Base-by-base conservation (phyloP, 2,888 invertebrate genomes). In the Ochropacha duplaris region DNA sequence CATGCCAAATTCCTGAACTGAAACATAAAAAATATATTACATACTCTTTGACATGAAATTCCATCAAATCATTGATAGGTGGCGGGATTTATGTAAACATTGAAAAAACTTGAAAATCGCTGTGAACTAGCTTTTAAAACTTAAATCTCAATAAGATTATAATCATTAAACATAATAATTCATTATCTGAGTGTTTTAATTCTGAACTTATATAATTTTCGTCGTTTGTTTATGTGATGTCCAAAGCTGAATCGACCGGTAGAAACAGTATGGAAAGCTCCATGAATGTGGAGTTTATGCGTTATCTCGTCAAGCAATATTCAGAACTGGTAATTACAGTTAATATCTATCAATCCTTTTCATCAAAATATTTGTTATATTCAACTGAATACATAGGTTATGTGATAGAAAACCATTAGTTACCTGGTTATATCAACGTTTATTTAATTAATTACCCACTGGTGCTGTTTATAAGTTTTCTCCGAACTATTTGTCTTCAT, bases 291-390 rank as follows among this genome's bases (percentile, higher is more conserved):
- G 92, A 92, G 66, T 89, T 86, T 65, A 90, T 92, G 87, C 79
- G 92, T n/a, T 91, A 88, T 54, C 79, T 93, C 57, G 93, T 93
- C 26, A 92, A 92, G 62, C 92, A 93, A 65, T 93, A 93, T 64
- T 88, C 92, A 16, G 92, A 93, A 85, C 72, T 93, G 81, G 93
- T 93, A 79, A 84, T 71, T 75, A 59, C 19, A 44, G 11, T 31
- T 12, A 31, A 31, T 8, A 8, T 28, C 26, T 28, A 28, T 28
- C 28, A 8, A 28, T 8, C 2, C 12, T 12, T 31, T 4, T 6
- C 2, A 31, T 6, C 8, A 12, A 6, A 28, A 4, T 5, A 26
- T 28, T 28, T 8, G 26, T 26, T 26, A 26, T 4, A 26, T 36
- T 36, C 9, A 39, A 16, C 2, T n/a, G n/a, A n/a, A n/a, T n/a